Conservation (phyloP, 2,113 vertebrate genomes). For the Labeo catla region DNA sequence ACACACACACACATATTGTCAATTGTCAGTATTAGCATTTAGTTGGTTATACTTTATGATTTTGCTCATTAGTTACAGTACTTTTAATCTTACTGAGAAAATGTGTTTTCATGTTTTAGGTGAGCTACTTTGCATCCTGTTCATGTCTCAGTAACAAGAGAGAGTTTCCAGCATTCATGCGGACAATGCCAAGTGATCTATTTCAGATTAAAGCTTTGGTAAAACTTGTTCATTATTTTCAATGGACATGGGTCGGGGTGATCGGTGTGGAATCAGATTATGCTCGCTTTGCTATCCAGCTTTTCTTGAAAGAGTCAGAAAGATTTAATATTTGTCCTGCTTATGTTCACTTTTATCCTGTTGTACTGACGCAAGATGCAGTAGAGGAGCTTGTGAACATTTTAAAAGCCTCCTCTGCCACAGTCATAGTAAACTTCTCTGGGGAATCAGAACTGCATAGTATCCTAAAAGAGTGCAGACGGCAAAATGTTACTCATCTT, state of each 20-base stretch:
- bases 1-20: background rate
- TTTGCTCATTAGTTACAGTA: background rate
- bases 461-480: slow-evolving; percentile 66
- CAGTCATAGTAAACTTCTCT: slow-evolving; percentile 72
- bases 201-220: slow-evolving; percentile 74
- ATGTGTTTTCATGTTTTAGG: slow-evolving; percentile 60
- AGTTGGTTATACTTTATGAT: too few species aligned
- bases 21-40: background rate
- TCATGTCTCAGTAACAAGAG: slow-evolving; percentile 73
- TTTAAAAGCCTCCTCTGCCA: slow-evolving; percentile 65
- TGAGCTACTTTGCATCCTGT: slow-evolving; percentile 79
- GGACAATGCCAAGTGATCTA: slow-evolving; percentile 76
- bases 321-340: slow-evolving; percentile 69
- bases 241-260: slow-evolving; percentile 77
- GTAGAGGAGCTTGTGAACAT: slow-evolving; percentile 61
- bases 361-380: slow-evolving; percentile 56
- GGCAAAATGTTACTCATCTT: slow-evolving; percentile 65
- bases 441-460: slow-evolving; percentile 67
- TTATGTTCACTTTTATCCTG: slow-evolving; percentile 70
- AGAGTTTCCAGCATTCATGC: slow-evolving; percentile 76
- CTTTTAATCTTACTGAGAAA: background rate
- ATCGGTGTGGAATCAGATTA: slow-evolving; percentile 75
- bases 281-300: slow-evolving; percentile 73
- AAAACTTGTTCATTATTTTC: slow-evolving; percentile 69
- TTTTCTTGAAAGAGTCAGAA: slow-evolving; percentile 72